These are phyloP conservation scores for Poecile atricapillus DNA, from an alignment of 2,113 vertebrate genomes.

Conservation along the genomic window DNA sequence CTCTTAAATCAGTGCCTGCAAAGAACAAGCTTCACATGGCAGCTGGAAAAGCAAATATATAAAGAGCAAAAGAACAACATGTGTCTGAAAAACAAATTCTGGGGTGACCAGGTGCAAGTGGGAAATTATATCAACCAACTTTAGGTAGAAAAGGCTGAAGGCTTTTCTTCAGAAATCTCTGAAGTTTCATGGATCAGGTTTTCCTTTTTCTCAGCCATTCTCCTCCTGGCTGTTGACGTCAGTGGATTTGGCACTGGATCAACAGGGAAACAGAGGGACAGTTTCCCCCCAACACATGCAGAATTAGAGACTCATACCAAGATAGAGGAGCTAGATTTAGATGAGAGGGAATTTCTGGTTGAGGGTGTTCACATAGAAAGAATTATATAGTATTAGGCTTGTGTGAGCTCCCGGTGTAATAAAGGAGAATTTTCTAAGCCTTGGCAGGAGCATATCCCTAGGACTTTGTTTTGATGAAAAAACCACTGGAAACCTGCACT, in stretches of 20 bases:
- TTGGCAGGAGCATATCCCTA: background rate
- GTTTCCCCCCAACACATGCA: background rate
- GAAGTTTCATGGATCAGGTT: background rate
- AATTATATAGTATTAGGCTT: background rate
- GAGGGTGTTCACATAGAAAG: background rate
- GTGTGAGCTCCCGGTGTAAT: background rate
- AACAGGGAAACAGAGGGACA: slow-evolving; percentile 7
- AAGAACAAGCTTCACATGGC: background rate
- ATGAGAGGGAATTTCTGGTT: slow-evolving; percentile 23
- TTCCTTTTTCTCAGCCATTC: background rate
- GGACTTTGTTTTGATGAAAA: slow-evolving; percentile 35
- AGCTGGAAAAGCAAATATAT: slow-evolving; percentile 3
- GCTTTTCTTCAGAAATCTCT: background rate
- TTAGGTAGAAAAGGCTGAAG: background rate
- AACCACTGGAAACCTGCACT: slow-evolving; percentile 1
- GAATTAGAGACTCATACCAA: background rate
- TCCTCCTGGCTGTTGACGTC: background rate
- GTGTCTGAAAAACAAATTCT: slow-evolving; percentile 9
- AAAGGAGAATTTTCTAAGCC: slow-evolving; percentile 3
- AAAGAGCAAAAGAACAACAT: background rate
- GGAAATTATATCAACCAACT: slow-evolving; percentile 2
- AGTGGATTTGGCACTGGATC: background rate
- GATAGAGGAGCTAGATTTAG: slow-evolving; percentile 26
- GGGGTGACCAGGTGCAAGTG: background rate
- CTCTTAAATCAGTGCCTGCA: slow-evolving; percentile 26